Evolutionary conservation across 2,113 vertebrate species (phyloP).

Genomic region (Gopherus flavomarginatus): DNA sequence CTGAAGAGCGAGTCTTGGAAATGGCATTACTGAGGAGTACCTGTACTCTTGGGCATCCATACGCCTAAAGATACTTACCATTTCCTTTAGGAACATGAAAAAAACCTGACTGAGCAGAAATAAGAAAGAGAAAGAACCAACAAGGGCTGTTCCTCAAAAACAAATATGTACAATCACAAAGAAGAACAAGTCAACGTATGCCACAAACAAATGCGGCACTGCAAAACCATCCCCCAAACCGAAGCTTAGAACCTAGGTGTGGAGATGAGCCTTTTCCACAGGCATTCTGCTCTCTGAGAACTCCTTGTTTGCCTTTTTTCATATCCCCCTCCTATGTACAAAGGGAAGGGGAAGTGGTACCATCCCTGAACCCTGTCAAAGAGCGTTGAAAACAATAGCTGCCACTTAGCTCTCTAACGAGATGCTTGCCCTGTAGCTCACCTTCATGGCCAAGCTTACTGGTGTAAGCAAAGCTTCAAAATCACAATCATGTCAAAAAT

Average conservation of each 20-base stretch:
- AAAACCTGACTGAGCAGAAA: not conserved
- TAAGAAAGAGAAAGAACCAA: not conserved
- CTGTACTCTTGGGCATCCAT: not conserved
- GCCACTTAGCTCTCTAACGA: not conserved
- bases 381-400: not conserved
- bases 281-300: not conserved
- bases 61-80: not conserved
- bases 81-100: not conserved
- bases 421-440: constrained; percentile 17
- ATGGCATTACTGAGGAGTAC: not conserved
- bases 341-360: not conserved
- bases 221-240: not conserved
- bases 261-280: not conserved
- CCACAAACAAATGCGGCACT: not conserved
- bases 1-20: not conserved
- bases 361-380: not conserved
- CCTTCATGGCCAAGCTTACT: constrained; percentile 39
- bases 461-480: constrained; percentile 35
- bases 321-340: not conserved
- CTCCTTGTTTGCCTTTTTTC: not conserved
- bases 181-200: not conserved
- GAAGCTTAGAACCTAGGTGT: not conserved
- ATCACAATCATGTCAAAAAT: not conserved
- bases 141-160: not conserved
- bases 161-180: not conserved